Evolutionary conservation across 92 coral and sea anemone genomes (phyloP).

Genomic region (Desmophyllum pertusum): DNA sequence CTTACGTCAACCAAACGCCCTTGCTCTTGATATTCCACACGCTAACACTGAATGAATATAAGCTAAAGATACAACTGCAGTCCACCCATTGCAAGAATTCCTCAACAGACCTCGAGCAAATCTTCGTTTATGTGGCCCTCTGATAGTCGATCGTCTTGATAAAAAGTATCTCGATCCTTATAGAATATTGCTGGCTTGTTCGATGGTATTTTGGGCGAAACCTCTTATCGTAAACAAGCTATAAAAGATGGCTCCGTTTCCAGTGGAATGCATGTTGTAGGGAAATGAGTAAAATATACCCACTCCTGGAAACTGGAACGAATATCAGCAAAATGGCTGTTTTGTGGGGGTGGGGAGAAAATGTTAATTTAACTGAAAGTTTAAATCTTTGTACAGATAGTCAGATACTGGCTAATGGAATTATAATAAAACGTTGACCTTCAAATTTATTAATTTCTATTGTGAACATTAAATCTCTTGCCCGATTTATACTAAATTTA

Average conservation of each 20-base stretch:
- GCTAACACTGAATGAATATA: constrained; percentile 9
- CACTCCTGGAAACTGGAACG: constrained; percentile 8
- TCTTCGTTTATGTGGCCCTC: not conserved
- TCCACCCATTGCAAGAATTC: constrained; percentile 38
- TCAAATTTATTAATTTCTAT: not conserved
- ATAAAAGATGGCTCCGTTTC: constrained; percentile 1
- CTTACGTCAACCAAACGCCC: not conserved
- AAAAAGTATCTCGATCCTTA: not conserved
- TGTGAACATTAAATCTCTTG: not conserved
- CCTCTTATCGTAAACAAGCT: constrained; percentile 17
- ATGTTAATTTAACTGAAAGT: not conserved
- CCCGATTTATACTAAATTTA: not conserved
- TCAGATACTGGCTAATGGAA: not conserved
- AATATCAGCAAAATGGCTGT: not conserved
- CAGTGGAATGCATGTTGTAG: constrained; percentile 7
- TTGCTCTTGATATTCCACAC: not conserved
- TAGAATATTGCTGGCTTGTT: constrained; percentile 13
- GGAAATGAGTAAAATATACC: not conserved
- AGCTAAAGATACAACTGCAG: not conserved
- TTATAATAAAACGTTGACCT: not conserved
- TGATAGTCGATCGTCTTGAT: not conserved
- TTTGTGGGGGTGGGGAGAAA: not conserved
- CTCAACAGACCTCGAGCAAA: constrained; percentile 18
- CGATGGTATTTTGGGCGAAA: constrained; percentile 20
- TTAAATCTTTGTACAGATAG: not conserved